phyloP scores from a whole-genome alignment of 2,888 invertebrate species.

The Dorcus parallelipipedus region DNA sequence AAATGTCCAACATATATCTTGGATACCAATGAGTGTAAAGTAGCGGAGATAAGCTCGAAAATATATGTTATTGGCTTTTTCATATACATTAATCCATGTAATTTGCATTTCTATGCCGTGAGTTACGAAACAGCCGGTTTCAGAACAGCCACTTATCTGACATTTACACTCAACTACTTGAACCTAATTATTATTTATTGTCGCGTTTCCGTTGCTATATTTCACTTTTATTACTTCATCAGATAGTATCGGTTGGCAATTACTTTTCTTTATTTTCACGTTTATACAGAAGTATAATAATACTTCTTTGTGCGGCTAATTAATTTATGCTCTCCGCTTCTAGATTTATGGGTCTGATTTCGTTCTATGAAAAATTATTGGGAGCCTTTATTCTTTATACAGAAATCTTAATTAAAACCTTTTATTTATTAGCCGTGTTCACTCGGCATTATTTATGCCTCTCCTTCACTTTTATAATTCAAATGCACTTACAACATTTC shows the following conservation, averaged over 20 bases:
- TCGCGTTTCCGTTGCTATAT: conserved; percentile 36
- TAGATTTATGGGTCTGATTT: conserved; percentile 15
- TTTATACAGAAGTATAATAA: not conserved
- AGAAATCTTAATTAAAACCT: conserved; percentile 17
- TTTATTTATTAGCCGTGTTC: conserved; percentile 13
- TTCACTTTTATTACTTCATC: conserved; percentile 44
- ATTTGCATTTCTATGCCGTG: conserved; percentile 39
- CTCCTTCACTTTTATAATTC: conserved; percentile 3
- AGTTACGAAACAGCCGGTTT: conserved; percentile 37
- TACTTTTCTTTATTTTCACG: conserved; percentile 4
- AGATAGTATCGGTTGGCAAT: conserved; percentile 17
- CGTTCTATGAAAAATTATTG: conserved; percentile 16
- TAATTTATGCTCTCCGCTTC: not conserved
- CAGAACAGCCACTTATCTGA: conserved; percentile 42
- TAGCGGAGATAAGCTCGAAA: conserved; percentile 28
- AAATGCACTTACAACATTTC: no score
- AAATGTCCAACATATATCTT: conserved; percentile 31
- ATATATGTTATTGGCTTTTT: conserved; percentile 34
- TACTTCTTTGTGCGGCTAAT: not conserved
- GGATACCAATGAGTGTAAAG: conserved; percentile 31
- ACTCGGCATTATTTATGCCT: conserved; percentile 6
- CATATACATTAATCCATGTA: conserved; percentile 34
- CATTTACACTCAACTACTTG: conserved; percentile 45
- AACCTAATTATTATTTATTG: conserved; percentile 47
- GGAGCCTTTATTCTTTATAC: conserved; percentile 14